Evolutionary conservation across 1,140 invertebrate genomes (phyloP).

Genomic region (Globodera rostochiensis): DNA sequence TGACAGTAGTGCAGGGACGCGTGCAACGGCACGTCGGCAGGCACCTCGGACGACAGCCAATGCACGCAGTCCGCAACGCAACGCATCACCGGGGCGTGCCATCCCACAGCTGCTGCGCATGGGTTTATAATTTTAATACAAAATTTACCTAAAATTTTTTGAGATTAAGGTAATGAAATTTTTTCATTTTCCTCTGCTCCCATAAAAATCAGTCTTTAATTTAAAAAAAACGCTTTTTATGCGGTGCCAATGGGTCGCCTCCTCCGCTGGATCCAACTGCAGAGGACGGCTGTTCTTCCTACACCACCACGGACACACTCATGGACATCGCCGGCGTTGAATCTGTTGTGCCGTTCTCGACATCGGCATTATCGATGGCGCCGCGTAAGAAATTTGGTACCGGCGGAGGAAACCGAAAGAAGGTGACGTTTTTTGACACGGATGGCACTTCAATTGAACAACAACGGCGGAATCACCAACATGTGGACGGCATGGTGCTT

Average conservation of each 20-base stretch:
- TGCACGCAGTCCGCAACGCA: constrained; percentile 22
- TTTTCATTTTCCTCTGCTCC: no score
- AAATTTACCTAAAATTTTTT: background rate
- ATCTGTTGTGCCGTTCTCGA: no score
- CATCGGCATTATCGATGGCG: no score
- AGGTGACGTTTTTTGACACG: constrained; percentile 49
- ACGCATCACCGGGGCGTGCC: constrained; percentile 46
- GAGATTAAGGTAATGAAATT: no score
- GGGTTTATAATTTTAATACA: background rate
- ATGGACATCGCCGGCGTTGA: background rate
- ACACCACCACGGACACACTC: constrained; percentile 44
- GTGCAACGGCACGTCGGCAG: constrained; percentile 22
- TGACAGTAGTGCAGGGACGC: background rate
- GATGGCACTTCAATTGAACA: background rate
- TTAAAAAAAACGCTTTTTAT: background rate
- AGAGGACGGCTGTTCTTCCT: constrained; percentile 48
- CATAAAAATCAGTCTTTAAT: background rate
- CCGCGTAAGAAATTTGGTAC: background rate
- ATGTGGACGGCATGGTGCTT: background rate
- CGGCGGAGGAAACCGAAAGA: constrained; percentile 30
- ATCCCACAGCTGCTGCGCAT: constrained; percentile 41
- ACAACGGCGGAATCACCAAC: constrained; percentile 19
- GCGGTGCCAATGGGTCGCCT: constrained; percentile 32
- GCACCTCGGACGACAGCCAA: background rate
- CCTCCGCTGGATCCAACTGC: constrained; percentile 52